Evolutionary conservation across 35 echinoderm and acorn worm genomes (phyloP).

Genomic region (Ophioderma brevispina): DNA sequence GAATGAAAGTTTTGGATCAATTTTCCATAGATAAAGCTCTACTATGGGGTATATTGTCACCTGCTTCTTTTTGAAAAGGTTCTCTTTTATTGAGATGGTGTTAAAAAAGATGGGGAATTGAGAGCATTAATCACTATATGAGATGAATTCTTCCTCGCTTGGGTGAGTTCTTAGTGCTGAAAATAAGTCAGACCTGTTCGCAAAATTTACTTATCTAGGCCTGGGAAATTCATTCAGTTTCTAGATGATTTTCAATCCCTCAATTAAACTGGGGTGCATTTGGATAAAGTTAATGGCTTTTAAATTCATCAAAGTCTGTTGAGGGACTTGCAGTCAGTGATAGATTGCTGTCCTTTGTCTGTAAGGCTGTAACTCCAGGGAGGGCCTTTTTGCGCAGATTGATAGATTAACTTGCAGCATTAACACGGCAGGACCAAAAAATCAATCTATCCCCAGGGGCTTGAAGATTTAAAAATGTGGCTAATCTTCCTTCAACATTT

Average conservation of each 20-base stretch:
- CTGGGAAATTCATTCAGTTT: constrained; percentile 18
- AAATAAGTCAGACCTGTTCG: not conserved
- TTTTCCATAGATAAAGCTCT: no score
- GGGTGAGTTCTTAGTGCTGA: constrained; percentile 22
- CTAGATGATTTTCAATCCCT: not conserved
- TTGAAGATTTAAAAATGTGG: no score
- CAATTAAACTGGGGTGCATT: not conserved
- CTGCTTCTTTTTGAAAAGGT: constrained; percentile 25
- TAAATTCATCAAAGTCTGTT: not conserved
- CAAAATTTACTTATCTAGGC: constrained; percentile 18
- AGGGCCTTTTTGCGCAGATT: not conserved
- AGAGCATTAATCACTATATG: constrained; percentile 2
- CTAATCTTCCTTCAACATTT: no score
- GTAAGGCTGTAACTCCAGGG: not conserved
- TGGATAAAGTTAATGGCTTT: no score
- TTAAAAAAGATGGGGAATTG: not conserved
- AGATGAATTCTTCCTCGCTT: constrained; percentile 26
- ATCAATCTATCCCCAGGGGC: no score
- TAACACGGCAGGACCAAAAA: no score
- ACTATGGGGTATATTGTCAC: constrained; percentile 14
- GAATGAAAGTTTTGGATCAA: no score
- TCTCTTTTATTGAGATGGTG: constrained; percentile 21
- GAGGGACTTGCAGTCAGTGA: not conserved
- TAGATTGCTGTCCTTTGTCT: not conserved
- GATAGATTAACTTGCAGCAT: not conserved